Evolutionary conservation across 2,797 vertebrate species (phyloP), one percentile per base, ranked within the genome.

Genomic region (Lacerta bilineata): DNA sequence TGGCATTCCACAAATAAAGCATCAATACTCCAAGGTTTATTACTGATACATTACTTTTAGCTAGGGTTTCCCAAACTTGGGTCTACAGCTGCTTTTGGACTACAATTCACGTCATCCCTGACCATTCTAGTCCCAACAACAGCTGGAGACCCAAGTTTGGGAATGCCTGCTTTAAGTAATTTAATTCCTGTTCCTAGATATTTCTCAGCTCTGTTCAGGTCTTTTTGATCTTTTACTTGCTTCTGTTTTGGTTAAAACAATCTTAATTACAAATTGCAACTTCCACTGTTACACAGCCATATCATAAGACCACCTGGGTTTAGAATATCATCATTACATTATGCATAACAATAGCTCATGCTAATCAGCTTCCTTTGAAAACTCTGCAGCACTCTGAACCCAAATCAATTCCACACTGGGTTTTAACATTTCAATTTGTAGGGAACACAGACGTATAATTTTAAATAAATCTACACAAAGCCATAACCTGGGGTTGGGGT

Each of bases 361-460:
- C 27, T 87, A 72, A 87, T 80, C 50, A 80, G 77, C 66, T 41
- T 71, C 71, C 77, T 72, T 80, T 80, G 68, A 80, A 87, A 87
- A 71, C 33, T 20, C 66, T 71, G 27, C 25, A 29, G 43, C 66
- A 80, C 77, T 41, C 68, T 80, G 66, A 87, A 80, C 15, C 43
- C 33, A 59, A 59, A n/a, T 72, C 68, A 80, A 25, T 87, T 80
- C 50, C 4, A 59, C 25, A 80, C 18, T n/a, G 50, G 64, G 18
- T 66, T 86, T 78, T 77, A 55, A 77, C 20, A 46, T 66, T 86
- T 78, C 61, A 46, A 50, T 46, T 46, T 64, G 59, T 43, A 68
- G 59, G 29, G 10, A 69, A 43, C 23, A 77, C 41, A 66, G 39
- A 50, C 41, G 29, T 66, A 39, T 71, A 80, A 80, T 87, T 80